phyloP scores from a whole-genome alignment of 2,113 vertebrate genomes.

The Sigmodon hispidus region DNA sequence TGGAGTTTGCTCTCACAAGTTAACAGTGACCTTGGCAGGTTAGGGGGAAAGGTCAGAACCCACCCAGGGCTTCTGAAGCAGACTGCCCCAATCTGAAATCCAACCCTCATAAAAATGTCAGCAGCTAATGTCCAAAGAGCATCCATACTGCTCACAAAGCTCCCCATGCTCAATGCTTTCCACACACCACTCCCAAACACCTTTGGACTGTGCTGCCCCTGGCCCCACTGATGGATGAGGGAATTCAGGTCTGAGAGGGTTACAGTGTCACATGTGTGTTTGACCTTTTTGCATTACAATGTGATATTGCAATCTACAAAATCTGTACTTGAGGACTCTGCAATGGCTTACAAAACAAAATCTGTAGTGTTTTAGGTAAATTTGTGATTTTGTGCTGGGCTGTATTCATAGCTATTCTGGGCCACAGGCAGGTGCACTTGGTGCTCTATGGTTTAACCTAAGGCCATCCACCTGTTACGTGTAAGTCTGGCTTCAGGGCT shows the following conservation, averaged over 20 bases:
- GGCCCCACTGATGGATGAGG: neutral
- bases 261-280: neutral
- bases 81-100: conserved; percentile 30
- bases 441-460: neutral
- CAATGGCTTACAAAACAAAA: neutral
- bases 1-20: neutral
- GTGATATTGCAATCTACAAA: neutral
- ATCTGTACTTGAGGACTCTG: neutral
- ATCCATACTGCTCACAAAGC: neutral
- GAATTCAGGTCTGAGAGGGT: neutral
- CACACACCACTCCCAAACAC: neutral
- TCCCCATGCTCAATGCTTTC: neutral
- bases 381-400: neutral
- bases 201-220: neutral
- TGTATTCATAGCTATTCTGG: neutral
- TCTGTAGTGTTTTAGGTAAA: neutral
- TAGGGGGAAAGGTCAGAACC: neutral
- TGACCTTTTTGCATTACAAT: no score
- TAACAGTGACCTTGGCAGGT: neutral
- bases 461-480: neutral
- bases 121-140: neutral
- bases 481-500: neutral
- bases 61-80: neutral
- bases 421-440: neutral
- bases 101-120: conserved; percentile 13